Base-by-base conservation (phyloP, 2,113 vertebrate species). In the Myiozetetes cayanensis region DNA sequence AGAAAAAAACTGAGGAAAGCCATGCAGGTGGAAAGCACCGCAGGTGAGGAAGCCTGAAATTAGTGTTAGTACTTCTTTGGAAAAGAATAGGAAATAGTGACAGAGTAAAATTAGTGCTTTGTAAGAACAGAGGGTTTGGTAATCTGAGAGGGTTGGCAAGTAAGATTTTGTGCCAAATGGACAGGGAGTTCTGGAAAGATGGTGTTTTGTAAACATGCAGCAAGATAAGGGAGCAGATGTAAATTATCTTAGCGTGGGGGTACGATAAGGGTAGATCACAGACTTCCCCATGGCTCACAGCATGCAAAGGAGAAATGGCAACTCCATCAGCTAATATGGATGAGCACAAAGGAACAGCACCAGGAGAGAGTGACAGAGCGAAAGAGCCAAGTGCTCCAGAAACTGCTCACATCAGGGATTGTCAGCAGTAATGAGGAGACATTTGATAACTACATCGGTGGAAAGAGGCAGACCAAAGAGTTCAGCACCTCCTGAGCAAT, bases 401-500 rank as follows among this genome's bases (percentile, higher is more conserved):
- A 81, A 80, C 30, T 5, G 5, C 65, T 71, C 18, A 0, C 92
- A 55, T 92, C 50, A 10, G 77, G n/a, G 76, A 90, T 44, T 0
- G 1, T 31, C 27, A 58, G 68, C 1, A 0, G 71, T 58, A 53
- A 73, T 6, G 1, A 56, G 76, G 33, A 93, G 84, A 87, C 73
- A 65, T 84, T 85, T 84, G 93, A 96, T 95, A 90, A 97, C 96
- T 93, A 12, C 83, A 90, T 96, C 2, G 0, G 86, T 74, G 85
- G 86, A 89, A 86, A 92, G 90, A 93, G 68, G 50, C 86, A 94
- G 76, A 94, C 86, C 73, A 87, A 89, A 93, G 94, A 87, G 91
- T 94, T 94, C 89, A 80, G 91, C 93, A 84, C 95, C 96, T 95
- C 91, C 95, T n/a, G 73, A 87, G 94, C 44, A 49, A 56, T 56